Evolutionary conservation across 2,113 vertebrate genomes (phyloP).

Genomic region (Mesocricetus auratus): DNA sequence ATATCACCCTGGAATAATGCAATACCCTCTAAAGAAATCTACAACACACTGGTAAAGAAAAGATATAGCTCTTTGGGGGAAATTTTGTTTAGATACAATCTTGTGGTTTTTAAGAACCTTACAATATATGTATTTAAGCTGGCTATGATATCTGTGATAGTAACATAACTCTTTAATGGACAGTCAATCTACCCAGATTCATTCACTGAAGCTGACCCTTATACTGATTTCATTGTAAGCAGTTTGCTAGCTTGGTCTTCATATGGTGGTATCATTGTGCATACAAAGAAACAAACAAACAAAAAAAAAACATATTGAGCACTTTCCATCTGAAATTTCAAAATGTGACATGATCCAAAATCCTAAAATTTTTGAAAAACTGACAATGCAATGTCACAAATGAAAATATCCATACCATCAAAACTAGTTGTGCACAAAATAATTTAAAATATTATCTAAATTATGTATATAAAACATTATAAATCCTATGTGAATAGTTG

Average conservation of each 20-base stretch:
- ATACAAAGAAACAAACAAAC: not conserved
- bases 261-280: not conserved
- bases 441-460: constrained; percentile 3
- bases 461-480: not conserved
- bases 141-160: not conserved
- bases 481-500: not conserved
- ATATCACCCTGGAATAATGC: not conserved
- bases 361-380: not conserved
- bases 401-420: not conserved
- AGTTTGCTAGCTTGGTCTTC: not conserved
- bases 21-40: not conserved
- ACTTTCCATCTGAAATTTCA: not conserved
- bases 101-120: not conserved
- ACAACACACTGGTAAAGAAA: not conserved
- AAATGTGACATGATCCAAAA: not conserved
- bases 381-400: not conserved
- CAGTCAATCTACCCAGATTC: not conserved
- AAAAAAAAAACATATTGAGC: not conserved
- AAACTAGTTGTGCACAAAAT: not conserved
- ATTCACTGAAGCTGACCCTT: not conserved
- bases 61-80: not conserved
- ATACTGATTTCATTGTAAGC: not conserved
- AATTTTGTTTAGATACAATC: not conserved
- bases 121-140: not conserved
- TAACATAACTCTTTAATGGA: not conserved